These are phyloP conservation scores for Capreolus pygargus DNA, from an alignment of 2,113 vertebrate genomes.

Conservation along the genomic window DNA sequence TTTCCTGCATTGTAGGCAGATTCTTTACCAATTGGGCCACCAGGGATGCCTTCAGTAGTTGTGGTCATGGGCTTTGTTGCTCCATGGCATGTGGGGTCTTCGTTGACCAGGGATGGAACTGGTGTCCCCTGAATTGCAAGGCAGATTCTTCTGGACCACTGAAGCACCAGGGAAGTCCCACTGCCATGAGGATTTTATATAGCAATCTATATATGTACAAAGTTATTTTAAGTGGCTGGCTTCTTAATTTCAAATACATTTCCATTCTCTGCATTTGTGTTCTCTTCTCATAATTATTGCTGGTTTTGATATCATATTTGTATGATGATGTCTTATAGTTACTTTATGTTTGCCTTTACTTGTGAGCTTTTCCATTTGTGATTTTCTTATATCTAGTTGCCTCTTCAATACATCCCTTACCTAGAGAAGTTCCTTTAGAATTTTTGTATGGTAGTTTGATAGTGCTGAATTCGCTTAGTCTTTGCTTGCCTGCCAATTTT, in stretches of 20 bases:
- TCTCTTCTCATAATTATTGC: neutral
- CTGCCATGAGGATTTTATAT: neutral
- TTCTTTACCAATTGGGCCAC: neutral
- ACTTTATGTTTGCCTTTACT: neutral
- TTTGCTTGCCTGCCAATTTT: neutral
- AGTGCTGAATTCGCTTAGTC: neutral
- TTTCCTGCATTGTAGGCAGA: neutral
- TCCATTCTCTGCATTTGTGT: neutral
- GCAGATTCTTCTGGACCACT: neutral
- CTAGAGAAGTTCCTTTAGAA: neutral
- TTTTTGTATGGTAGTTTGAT: neutral
- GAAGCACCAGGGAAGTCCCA: neutral
- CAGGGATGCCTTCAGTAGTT: neutral
- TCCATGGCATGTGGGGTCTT: neutral
- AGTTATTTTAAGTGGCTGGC: neutral
- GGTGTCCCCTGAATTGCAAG: neutral
- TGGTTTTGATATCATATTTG: neutral
- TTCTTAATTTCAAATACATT: neutral
- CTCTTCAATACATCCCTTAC: neutral
- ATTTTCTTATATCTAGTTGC: neutral
- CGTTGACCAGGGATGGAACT: neutral
- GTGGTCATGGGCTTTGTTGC: neutral
- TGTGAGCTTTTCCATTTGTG: neutral
- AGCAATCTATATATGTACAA: neutral
- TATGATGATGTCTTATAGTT: neutral